Evolutionary conservation across 2,888 invertebrate genomes (phyloP).

Genomic region (Laothoe populi): DNA sequence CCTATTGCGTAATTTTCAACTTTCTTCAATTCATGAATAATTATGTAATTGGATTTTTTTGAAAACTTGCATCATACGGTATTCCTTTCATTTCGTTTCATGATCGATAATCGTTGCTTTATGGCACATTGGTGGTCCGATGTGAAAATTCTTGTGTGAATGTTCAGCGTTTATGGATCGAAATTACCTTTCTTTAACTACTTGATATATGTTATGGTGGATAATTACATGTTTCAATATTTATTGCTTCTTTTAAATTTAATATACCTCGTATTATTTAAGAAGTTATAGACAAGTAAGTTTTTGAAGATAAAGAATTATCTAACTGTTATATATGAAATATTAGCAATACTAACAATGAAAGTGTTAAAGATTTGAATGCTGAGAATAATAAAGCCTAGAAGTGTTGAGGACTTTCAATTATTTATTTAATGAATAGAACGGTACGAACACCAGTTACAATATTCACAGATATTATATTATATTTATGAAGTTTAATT

Average conservation of each 20-base stretch:
- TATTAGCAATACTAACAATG: background rate
- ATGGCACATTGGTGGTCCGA: slow-evolving; percentile 19
- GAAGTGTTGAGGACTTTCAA: background rate
- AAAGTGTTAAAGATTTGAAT: background rate
- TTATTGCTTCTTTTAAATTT: slow-evolving; percentile 10
- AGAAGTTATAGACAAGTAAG: background rate
- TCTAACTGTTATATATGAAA: background rate
- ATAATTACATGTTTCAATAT: slow-evolving; percentile 19
- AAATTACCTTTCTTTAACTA: slow-evolving; percentile 24
- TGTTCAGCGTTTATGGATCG: slow-evolving; percentile 12
- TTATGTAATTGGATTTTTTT: slow-evolving; percentile 45
- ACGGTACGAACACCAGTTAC: too few species aligned
- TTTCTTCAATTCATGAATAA: slow-evolving; percentile 58
- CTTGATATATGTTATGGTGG: slow-evolving; percentile 18
- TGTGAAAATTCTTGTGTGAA: slow-evolving; percentile 18
- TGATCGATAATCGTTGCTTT: slow-evolving; percentile 19
- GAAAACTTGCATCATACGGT: slow-evolving; percentile 42
- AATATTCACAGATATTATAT: too few species aligned
- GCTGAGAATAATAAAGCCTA: background rate
- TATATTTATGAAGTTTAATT: too few species aligned
- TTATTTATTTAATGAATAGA: too few species aligned
- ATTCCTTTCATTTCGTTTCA: slow-evolving; percentile 43
- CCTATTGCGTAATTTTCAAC: slow-evolving; percentile 44
- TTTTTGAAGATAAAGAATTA: background rate
- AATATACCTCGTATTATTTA: background rate